Conservation (phyloP, 2,797 vertebrate species). For the Hylomyscus alleni region DNA sequence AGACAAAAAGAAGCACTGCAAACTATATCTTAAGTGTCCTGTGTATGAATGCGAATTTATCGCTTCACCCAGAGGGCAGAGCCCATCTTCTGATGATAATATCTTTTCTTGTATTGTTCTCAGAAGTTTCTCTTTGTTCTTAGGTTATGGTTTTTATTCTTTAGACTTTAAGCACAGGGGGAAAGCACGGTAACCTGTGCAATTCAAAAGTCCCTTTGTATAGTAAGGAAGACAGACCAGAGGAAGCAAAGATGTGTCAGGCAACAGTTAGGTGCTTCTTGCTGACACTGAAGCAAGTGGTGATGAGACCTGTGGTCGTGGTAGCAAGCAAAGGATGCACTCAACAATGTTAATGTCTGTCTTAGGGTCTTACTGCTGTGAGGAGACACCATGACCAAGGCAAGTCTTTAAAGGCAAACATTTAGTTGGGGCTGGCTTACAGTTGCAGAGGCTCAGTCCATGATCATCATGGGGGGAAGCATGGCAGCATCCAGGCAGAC, state of each 20-base stretch:
- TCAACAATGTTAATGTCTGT: no score
- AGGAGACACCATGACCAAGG: no score
- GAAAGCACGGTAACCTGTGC: no score
- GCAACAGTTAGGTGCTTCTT: no score
- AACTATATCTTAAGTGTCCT: background rate
- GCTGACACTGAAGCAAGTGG: no score
- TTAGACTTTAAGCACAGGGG: background rate
- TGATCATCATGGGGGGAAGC: no score
- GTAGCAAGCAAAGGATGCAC: background rate
- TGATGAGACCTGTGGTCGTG: rapidly evolving
- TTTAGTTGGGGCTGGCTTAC: no score
- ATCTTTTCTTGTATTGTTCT: background rate
- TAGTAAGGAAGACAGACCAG: background rate
- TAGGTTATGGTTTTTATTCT: background rate
- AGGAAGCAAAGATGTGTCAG: background rate
- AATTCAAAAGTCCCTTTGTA: background rate
- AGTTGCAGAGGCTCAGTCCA: no score
- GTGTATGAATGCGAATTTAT: background rate
- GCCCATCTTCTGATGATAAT: background rate
- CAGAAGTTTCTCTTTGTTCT: background rate
- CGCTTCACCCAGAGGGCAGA: background rate
- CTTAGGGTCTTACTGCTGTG: no score
- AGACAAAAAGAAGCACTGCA: background rate
- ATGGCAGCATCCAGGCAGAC: no score
- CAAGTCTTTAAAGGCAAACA: no score